Evolutionary conservation across 1,140 invertebrate genomes (phyloP).

Genomic region (Musca vetustissima): DNA sequence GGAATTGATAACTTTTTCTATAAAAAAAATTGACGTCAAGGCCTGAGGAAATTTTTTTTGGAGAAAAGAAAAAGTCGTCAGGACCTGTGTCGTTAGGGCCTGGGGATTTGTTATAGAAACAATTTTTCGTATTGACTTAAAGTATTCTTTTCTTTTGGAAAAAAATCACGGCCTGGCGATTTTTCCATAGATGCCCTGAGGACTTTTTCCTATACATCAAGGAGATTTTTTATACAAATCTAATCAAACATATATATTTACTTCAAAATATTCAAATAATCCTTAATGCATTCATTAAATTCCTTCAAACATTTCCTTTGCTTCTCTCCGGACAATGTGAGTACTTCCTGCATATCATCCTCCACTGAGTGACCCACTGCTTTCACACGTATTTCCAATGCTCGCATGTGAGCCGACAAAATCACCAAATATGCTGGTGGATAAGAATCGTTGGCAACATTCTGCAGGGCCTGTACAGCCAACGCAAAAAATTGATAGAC

Average conservation of each 20-base stretch:
- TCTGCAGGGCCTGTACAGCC: constrained; percentile 41
- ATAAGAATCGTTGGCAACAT: constrained; percentile 48
- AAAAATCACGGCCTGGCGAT: too few species aligned
- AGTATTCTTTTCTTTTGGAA: too few species aligned
- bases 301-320: constrained; percentile 11
- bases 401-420: constrained; percentile 43
- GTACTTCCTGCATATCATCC: background rate
- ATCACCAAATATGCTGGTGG: constrained; percentile 45
- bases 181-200: too few species aligned
- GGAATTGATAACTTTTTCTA: too few species aligned
- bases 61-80: too few species aligned
- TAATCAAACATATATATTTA: background rate
- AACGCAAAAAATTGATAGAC: constrained; percentile 42
- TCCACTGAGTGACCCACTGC: constrained; percentile 24
- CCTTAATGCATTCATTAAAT: constrained; percentile 38
- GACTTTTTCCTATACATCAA: too few species aligned
- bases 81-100: too few species aligned
- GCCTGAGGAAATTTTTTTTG: too few species aligned
- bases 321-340: background rate
- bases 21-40: too few species aligned
- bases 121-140: too few species aligned
- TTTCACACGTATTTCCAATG: constrained; percentile 38
- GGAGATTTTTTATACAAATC: too few species aligned
- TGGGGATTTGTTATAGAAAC: too few species aligned
- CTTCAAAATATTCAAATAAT: constrained; percentile 34